Evolutionary conservation across 2,113 vertebrate species (phyloP).

Genomic region (Egretta garzetta): DNA sequence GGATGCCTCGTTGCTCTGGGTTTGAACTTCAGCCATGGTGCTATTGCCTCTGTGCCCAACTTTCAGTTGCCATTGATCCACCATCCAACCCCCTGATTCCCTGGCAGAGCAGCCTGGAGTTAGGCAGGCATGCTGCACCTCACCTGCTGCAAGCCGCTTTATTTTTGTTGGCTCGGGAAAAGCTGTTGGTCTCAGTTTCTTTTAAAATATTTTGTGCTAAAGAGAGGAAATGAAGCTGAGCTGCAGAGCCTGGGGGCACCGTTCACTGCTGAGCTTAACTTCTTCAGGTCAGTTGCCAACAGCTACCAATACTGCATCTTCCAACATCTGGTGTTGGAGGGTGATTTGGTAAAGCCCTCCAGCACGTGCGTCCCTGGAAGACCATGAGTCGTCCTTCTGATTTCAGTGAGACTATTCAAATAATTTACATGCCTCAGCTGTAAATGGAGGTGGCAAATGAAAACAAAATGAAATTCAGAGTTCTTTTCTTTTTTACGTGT

Average conservation of each 20-base stretch:
- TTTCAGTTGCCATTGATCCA: neutral
- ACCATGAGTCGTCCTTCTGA: neutral
- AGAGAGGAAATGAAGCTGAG: neutral
- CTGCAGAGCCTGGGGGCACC: neutral
- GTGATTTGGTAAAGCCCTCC: neutral
- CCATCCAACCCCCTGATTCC: neutral
- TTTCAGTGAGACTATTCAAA: neutral
- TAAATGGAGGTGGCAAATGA: neutral
- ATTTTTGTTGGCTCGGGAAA: slow-evolving; percentile 12
- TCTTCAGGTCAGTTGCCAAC: slow-evolving; percentile 22
- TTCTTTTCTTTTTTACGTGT: neutral
- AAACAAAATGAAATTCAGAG: neutral
- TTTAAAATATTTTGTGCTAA: slow-evolving; percentile 32
- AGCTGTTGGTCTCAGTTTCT: slow-evolving; percentile 9
- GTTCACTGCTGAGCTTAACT: neutral
- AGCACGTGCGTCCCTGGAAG: neutral
- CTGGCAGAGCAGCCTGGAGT: neutral
- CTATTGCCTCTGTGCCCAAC: neutral
- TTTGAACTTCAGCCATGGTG: neutral
- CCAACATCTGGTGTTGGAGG: neutral
- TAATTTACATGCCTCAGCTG: neutral
- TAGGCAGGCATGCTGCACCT: neutral
- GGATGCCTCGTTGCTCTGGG: neutral
- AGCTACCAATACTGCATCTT: neutral
- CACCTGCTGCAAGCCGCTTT: neutral